Base-by-base conservation (phyloP, 2,888 invertebrate genomes). In the Entomobrya multifasciata region DNA sequence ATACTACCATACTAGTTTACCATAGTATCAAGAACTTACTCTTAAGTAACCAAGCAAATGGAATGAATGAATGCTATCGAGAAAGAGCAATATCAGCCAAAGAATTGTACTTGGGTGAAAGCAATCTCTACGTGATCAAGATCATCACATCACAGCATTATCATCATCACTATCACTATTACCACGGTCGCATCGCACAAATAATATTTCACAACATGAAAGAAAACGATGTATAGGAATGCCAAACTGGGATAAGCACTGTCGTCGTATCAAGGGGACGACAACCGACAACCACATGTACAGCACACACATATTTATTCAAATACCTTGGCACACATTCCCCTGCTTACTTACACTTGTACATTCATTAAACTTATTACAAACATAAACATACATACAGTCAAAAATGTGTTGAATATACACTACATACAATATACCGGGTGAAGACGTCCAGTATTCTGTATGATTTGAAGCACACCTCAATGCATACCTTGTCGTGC, bases 71-170 rank as follows among this genome's bases (percentile, higher is more conserved):
- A 72, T 30, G 52, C 27, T 72, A 76, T n/a, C 57, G 15, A 57
- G 36, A n/a, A 76, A 57, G 76, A 76, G 57, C 57, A 76, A 76
- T 57, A 76, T 76, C 76, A 20, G 30, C 17, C 15, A 36, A 62
- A 49, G 62, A 70, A 55, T 84, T 84, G 62, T 65, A 25, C 52
- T 70, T 76, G 74, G 80, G 80, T 86, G 86, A 80, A 86, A 81
- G 67, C 81, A 77, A 81, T 86, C 80, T 76, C 86, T 70, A 80
- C 79, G 79, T 78, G 85, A 85, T 85, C 85, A 84, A 84, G 84
- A 84, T 84, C 77, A 83, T 83, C 83, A n/a, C n/a, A n/a, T n/a
- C n/a, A 76, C 47, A 67, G 76, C 49, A 77, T 76, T 72, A 84
- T 84, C 84, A 65, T 82, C 82, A 60, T 47, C 52, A 47, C n/a